These are phyloP conservation scores for Apantesis nais DNA, from an alignment of 2,888 invertebrate genomes.

Conservation along the genomic window DNA sequence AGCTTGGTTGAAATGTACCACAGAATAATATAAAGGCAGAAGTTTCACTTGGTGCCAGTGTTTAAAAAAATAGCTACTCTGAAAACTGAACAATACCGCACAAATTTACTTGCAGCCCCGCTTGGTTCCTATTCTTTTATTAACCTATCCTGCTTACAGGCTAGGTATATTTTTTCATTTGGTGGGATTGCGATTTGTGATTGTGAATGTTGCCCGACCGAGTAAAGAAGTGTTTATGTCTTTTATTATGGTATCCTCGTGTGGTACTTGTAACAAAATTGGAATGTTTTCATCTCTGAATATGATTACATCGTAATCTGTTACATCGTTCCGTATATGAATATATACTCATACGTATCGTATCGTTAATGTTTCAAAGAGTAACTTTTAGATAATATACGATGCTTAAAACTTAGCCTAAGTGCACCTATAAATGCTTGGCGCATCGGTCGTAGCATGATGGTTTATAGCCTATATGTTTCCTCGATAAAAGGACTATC, in stretches of 20 bases:
- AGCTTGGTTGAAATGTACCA: conserved; percentile 20
- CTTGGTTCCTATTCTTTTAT: conserved; percentile 17
- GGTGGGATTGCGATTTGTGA: not conserved
- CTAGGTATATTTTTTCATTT: conserved; percentile 7
- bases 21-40: conserved; percentile 2
- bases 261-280: not conserved
- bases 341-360: not conserved
- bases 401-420: no score
- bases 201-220: not conserved
- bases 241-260: not conserved
- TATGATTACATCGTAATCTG: not conserved
- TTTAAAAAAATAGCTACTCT: not conserved
- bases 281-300: not conserved
- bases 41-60: not conserved
- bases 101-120: not conserved
- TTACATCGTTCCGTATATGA: not conserved
- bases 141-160: not conserved
- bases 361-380: not conserved
- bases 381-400: not conserved
- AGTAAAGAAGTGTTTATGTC: not conserved
- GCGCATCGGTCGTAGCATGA: no score
- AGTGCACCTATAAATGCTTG: no score
- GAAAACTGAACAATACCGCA: not conserved
- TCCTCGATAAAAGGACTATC: no score
- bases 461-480: no score